phyloP scores from a whole-genome alignment of 2,888 invertebrate species.

The Apamea sordens region DNA sequence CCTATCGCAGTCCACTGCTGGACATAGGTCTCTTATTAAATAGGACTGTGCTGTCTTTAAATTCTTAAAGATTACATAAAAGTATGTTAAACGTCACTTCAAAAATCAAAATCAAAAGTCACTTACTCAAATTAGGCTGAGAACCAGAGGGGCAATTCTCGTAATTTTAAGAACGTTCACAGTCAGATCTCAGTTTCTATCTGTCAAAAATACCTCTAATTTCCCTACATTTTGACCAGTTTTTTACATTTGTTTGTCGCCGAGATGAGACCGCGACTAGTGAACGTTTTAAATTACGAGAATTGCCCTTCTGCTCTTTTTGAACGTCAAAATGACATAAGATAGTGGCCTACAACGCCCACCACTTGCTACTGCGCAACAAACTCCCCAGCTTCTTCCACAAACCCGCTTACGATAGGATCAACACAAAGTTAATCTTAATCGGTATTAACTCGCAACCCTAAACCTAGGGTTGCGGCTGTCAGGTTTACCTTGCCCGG shows the following conservation, averaged over 20 bases:
- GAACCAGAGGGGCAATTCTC: no score
- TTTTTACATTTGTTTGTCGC: no score
- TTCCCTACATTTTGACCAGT: no score
- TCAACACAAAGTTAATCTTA: conserved; percentile 18
- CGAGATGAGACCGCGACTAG: no score
- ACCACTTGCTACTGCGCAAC: not conserved
- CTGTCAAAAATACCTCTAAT: no score
- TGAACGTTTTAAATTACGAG: no score
- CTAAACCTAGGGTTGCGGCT: conserved; percentile 36
- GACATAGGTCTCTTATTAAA: no score
- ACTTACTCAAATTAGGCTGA: not conserved
- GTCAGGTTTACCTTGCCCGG: conserved; percentile 34
- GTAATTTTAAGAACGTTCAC: no score
- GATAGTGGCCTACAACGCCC: not conserved
- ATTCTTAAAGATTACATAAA: not conserved
- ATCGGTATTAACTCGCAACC: conserved; percentile 18
- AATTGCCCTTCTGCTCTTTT: no score
- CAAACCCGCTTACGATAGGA: not conserved
- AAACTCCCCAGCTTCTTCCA: not conserved
- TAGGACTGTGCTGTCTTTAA: no score
- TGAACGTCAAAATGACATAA: not conserved
- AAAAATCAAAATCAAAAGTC: not conserved
- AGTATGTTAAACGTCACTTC: not conserved
- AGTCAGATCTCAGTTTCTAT: no score
- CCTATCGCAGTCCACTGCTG: no score